Evolutionary conservation across 2,113 vertebrate genomes (phyloP).

Genomic region (Oriolus oriolus): DNA sequence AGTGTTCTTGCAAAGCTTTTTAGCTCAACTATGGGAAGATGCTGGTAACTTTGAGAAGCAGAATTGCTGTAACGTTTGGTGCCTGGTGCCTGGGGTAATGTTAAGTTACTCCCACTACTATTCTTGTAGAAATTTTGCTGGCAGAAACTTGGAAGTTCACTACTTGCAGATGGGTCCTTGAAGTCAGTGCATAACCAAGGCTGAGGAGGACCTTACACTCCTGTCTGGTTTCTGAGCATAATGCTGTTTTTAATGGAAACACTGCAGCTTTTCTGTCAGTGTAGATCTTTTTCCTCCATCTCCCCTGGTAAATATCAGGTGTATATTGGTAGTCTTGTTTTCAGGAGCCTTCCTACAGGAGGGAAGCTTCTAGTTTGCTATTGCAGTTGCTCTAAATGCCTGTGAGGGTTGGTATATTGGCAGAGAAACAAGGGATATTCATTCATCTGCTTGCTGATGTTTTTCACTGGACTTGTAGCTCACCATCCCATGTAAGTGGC

Average conservation of each 20-base stretch:
- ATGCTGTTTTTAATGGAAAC: neutral
- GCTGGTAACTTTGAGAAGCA: neutral
- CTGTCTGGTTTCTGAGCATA: neutral
- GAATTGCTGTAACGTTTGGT: neutral
- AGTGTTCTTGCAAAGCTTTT: neutral
- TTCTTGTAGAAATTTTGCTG: neutral
- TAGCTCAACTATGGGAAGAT: neutral
- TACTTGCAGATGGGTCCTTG: neutral
- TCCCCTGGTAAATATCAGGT: neutral
- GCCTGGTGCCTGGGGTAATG: neutral
- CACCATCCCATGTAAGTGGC: neutral
- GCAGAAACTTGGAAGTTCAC: neutral
- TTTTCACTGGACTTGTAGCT: neutral
- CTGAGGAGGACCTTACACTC: neutral
- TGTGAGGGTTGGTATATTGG: neutral
- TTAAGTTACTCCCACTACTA: neutral
- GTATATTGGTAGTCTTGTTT: neutral
- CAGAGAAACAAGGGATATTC: neutral
- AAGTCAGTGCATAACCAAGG: neutral
- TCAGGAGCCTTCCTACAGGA: neutral
- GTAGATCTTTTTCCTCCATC: neutral
- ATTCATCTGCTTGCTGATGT: rapidly evolving
- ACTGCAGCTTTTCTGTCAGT: neutral
- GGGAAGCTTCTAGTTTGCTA: neutral
- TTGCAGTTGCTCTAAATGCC: neutral